These are phyloP conservation scores for Bufo gargarizans DNA, from an alignment of 2,113 vertebrate species.

Conservation along the genomic window DNA sequence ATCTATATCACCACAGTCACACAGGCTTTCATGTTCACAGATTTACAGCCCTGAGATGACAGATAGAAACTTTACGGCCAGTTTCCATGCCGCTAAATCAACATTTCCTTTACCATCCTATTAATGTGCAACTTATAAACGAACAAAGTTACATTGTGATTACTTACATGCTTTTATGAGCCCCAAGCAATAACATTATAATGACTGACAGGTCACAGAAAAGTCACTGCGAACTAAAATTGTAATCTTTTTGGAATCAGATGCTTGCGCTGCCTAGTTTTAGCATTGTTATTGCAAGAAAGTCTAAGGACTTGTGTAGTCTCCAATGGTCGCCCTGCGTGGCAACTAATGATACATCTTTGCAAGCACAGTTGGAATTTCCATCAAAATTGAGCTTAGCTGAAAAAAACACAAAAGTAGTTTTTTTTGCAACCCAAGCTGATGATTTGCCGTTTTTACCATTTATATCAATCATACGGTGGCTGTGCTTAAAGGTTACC, in stretches of 20 bases:
- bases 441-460: too few species aligned
- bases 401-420: too few species aligned
- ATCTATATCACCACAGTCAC: not conserved
- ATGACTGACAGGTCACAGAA: conserved; percentile 14
- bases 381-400: too few species aligned
- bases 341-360: too few species aligned
- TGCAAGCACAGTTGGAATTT: too few species aligned
- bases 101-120: conserved; percentile 34
- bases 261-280: too few species aligned
- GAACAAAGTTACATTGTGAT: conserved; percentile 37
- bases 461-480: too few species aligned
- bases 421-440: too few species aligned
- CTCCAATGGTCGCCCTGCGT: not conserved
- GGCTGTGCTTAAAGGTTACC: too few species aligned
- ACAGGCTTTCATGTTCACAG: conserved; percentile 3
- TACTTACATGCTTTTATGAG: conserved; percentile 10
- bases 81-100: conserved; percentile 35
- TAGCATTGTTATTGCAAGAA: too few species aligned
- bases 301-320: not conserved
- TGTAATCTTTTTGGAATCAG: not conserved
- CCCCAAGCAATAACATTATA: not conserved
- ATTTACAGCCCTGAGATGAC: conserved; percentile 27
- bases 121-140: conserved; percentile 40
- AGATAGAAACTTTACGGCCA: conserved; percentile 7
- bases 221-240: conserved; percentile 10